These are phyloP conservation scores for Labeo catla DNA, from an alignment of 2,113 vertebrate genomes.

Conservation along the genomic window DNA sequence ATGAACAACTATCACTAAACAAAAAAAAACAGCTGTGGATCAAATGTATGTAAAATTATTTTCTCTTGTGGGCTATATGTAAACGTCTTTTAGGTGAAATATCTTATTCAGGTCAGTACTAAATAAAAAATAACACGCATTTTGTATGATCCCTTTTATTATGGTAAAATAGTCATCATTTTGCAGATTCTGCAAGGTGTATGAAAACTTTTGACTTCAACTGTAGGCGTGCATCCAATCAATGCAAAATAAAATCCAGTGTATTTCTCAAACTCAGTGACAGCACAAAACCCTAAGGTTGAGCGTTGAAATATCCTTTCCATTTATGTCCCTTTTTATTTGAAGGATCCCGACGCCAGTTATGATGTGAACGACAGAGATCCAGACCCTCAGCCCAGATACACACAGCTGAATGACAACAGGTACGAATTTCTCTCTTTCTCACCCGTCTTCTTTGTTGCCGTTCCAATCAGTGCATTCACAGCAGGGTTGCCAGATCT, in stretches of 20 bases:
- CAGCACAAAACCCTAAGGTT: neutral
- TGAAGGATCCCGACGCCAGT: slow-evolving; percentile 90
- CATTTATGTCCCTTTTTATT: slow-evolving; percentile 39
- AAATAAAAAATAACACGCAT: too few relatives aligned
- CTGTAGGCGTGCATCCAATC: neutral
- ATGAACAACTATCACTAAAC: too few relatives aligned
- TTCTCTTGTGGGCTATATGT: too few relatives aligned
- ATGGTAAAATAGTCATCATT: too few relatives aligned
- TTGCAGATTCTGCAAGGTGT: too few relatives aligned
- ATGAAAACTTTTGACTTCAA: too few relatives aligned
- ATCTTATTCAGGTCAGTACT: too few relatives aligned
- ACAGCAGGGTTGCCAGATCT: slow-evolving; percentile 26
- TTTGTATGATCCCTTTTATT: too few relatives aligned
- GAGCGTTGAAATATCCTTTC: neutral
- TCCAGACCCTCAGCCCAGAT: slow-evolving; percentile 92
- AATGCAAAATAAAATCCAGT: neutral
- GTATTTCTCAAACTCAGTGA: neutral
- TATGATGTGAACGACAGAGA: slow-evolving; percentile 98
- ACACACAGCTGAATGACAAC: slow-evolving; percentile 97
- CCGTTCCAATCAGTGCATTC: slow-evolving; percentile 7
- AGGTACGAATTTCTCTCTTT: slow-evolving; percentile 74
- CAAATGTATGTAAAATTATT: too few relatives aligned
- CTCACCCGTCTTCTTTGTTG: neutral
- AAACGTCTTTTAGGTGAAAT: too few relatives aligned
- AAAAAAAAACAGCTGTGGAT: too few relatives aligned